Percentiles rank a stretch among this genome's conserved stretches.
Conservation (phyloP, 2,113 vertebrate genomes). For the Propithecus coquereli region DNA sequence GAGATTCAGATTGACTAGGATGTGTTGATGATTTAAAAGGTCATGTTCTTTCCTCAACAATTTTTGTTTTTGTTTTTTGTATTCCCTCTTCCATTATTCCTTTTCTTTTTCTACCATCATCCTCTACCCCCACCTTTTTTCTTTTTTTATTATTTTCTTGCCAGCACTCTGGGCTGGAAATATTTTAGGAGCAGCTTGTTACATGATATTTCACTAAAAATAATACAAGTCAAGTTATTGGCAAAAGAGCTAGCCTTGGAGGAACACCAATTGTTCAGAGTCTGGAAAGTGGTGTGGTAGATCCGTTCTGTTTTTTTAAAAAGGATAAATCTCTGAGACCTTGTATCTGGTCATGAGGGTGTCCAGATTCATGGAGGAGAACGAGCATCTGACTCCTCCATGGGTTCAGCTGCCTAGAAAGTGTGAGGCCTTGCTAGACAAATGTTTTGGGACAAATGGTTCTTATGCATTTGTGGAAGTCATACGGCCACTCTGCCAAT, state of each 20-base stretch:
- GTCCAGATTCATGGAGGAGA: neutral
- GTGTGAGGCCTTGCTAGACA: neutral
- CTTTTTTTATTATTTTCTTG: constrained; percentile 43
- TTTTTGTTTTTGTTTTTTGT: neutral
- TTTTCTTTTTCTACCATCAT: neutral
- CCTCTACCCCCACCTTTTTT: neutral
- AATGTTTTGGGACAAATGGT: neutral
- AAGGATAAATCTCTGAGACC: neutral
- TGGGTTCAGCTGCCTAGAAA: neutral
- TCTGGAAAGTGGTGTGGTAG: neutral
- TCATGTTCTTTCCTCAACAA: neutral
- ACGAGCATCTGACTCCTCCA: rapidly evolving
- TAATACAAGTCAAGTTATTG: constrained; percentile 66
- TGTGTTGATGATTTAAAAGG: neutral
- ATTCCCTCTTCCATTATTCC: neutral
- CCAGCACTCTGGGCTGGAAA: constrained; percentile 34
- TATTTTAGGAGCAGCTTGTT: constrained; percentile 70
- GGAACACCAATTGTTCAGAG: constrained; percentile 41
- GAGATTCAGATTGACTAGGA: neutral
- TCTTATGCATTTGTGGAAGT: neutral
- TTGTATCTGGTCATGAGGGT: neutral
- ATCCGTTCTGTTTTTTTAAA: neutral
- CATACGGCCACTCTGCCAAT: neutral
- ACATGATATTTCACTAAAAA: constrained; percentile 70
- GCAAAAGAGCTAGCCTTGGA: constrained; percentile 53